A percentile compares a stretch with the other conserved stretches of the same genome.
These are phyloP conservation scores for Napeogenes sylphis DNA, from an alignment of 2,888 invertebrate species.

Conservation along the genomic window DNA sequence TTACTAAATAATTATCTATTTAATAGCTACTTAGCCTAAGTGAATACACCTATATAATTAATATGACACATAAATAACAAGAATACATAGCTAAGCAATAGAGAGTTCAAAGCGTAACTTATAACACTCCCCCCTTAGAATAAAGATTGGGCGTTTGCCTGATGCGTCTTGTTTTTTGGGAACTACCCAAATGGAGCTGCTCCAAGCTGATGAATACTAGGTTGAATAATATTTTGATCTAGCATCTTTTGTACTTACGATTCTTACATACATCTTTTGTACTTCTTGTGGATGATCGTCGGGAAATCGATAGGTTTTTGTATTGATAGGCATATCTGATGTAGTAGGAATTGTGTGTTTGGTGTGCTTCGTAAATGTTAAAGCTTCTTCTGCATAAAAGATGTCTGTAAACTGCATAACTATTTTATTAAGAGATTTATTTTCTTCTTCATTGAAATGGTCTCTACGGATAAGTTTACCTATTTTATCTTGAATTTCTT, in stretches of 20 bases:
- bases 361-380: conserved; percentile 35
- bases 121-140: too few relatives aligned
- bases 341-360: conserved; percentile 37
- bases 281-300: conserved; percentile 38
- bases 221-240: conserved; percentile 33
- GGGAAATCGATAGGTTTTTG: conserved; percentile 40
- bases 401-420: conserved; percentile 29
- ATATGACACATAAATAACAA: too few relatives aligned
- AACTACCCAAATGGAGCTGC: conserved; percentile 32
- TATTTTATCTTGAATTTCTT: too few relatives aligned
- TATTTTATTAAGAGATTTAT: conserved; percentile 28
- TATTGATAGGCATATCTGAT: conserved; percentile 35
- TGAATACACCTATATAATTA: too few relatives aligned
- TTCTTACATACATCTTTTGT: conserved; percentile 6
- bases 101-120: too few relatives aligned
- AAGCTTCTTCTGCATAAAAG: conserved; percentile 30
- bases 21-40: too few relatives aligned
- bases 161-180: conserved; percentile 34
- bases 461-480: conserved; percentile 3
- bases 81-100: too few relatives aligned
- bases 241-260: conserved; percentile 34
- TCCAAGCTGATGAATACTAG: conserved; percentile 32
- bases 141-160: conserved; percentile 20
- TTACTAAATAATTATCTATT: too few relatives aligned
- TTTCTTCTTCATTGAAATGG: conserved; percentile 32